Evolutionary conservation across 92 coral and sea anemone species (phyloP).

Genomic region (Porites cylindrica): DNA sequence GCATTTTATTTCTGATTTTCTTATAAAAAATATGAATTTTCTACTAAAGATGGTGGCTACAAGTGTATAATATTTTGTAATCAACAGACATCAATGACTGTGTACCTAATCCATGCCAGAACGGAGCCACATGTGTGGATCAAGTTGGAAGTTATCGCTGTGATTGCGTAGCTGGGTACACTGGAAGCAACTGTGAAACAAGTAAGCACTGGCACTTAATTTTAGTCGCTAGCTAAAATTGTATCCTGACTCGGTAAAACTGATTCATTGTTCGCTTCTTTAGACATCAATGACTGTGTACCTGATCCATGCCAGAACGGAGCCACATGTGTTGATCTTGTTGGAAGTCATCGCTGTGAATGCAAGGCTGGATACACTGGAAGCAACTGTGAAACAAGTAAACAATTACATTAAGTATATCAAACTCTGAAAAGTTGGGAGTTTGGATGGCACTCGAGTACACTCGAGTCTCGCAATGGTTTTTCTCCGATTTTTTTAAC

Average conservation of each 20-base stretch:
- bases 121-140: constrained; percentile 28
- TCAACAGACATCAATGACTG: neutral
- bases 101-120: neutral
- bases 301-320: neutral
- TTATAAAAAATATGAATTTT: too few relatives aligned
- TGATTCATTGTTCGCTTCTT: too few relatives aligned
- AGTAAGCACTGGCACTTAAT: neutral
- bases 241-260: too few relatives aligned
- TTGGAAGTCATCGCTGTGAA: constrained; percentile 67
- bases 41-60: too few relatives aligned
- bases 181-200: constrained; percentile 4
- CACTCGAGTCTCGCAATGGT: too few relatives aligned
- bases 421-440: neutral
- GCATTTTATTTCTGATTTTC: too few relatives aligned
- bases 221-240: neutral
- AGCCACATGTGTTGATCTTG: constrained; percentile 41
- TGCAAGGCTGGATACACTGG: constrained; percentile 72
- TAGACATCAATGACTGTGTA: constrained; percentile 56
- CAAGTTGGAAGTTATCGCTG: constrained; percentile 70
- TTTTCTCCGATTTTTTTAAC: too few relatives aligned
- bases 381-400: constrained; percentile 9
- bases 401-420: neutral
- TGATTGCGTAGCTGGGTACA: constrained; percentile 66
- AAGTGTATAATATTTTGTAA: too few relatives aligned
- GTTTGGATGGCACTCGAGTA: too few relatives aligned